phyloP scores from a whole-genome alignment of 2,113 vertebrate species.

The Brevimyrus niger region DNA sequence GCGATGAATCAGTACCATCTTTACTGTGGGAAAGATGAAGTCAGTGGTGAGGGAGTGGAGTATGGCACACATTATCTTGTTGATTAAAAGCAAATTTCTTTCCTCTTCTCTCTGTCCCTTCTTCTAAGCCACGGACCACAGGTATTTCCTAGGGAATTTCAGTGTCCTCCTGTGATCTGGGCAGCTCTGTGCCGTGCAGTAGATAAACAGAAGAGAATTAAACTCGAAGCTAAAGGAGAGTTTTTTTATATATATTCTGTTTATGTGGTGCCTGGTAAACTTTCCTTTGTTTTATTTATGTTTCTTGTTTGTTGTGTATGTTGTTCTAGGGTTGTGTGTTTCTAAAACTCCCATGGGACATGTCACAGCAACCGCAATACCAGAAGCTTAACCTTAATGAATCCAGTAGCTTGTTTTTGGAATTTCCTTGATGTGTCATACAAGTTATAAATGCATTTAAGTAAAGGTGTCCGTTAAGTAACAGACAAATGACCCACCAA shows the following conservation, averaged over 20 bases:
- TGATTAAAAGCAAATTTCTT: constrained; percentile 84
- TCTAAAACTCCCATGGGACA: not conserved
- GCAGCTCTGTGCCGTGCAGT: not conserved
- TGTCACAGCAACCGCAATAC: not conserved
- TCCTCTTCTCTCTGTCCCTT: constrained; percentile 39
- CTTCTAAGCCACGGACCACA: constrained; percentile 70
- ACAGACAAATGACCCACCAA: not conserved
- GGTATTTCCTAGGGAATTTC: constrained; percentile 59
- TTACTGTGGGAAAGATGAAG: constrained; percentile 35
- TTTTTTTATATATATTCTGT: not conserved
- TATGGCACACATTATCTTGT: constrained; percentile 78
- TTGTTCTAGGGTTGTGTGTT: not conserved
- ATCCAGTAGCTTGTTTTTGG: not conserved
- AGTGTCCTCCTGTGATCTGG: constrained; percentile 37
- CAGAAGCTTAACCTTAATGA: not conserved
- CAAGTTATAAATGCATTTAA: not conserved
- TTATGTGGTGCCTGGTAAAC: not conserved
- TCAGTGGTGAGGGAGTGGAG: constrained; percentile 49
- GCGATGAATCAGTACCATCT: not conserved
- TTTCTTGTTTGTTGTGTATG: not conserved
- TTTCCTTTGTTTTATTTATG: not conserved
- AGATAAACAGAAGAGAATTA: not conserved
- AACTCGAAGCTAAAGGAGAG: not conserved
- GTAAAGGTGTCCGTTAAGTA: not conserved
- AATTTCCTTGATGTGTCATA: not conserved